Percentiles rank a stretch among this genome's conserved stretches.
These are phyloP conservation scores for Ginglymostoma cirratum DNA, from an alignment of 2,113 vertebrate genomes.

Conservation along the genomic window DNA sequence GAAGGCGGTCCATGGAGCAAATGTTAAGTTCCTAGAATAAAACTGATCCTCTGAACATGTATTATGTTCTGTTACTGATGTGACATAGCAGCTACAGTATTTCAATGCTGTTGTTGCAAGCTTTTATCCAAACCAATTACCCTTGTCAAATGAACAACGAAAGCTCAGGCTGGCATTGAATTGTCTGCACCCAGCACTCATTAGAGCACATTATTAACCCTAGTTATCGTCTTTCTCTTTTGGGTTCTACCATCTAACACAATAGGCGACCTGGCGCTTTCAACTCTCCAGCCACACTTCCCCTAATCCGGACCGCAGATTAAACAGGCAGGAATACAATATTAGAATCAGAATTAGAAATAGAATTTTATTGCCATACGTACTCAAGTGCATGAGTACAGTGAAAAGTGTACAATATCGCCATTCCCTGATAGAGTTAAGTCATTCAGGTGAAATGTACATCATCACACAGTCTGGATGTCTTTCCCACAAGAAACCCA, in stretches of 20 bases:
- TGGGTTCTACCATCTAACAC: not conserved
- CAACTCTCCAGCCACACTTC: not conserved
- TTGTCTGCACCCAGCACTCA: not conserved
- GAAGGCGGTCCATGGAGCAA: slow-evolving; percentile 1
- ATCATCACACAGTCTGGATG: not conserved
- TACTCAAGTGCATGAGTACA: no score
- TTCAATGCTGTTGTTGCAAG: not conserved
- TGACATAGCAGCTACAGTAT: not conserved
- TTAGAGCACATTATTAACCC: not conserved
- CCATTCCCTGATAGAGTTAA: not conserved
- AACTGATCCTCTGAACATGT: slow-evolving; percentile 15
- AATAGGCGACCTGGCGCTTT: no score
- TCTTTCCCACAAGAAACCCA: not conserved
- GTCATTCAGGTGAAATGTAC: not conserved
- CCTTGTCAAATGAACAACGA: not conserved
- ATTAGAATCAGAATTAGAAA: no score
- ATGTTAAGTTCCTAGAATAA: slow-evolving; percentile 27
- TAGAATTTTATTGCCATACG: no score
- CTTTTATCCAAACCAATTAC: slow-evolving; percentile 12
- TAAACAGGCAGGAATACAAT: not conserved
- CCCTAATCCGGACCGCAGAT: no score
- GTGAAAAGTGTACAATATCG: no score
- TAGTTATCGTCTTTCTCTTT: not conserved
- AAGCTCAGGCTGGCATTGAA: not conserved
- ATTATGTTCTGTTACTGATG: slow-evolving; percentile 33